Percentiles rank a stretch among this genome's conserved stretches.
Evolutionary conservation across 2,113 vertebrate species (phyloP).

Genomic region (Callithrix jacchus): DNA sequence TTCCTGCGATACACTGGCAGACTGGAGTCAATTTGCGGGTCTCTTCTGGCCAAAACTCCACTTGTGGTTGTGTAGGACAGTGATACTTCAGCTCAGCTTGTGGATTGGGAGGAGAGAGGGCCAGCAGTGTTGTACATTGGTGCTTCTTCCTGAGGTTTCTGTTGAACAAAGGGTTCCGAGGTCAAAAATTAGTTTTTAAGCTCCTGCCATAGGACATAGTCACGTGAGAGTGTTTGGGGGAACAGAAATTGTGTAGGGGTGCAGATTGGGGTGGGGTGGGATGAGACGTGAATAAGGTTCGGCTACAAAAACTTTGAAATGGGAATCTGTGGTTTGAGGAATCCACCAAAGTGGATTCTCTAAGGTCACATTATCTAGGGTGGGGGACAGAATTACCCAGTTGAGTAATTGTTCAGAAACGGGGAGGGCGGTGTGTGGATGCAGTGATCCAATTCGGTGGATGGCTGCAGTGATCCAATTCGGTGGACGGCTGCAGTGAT

Average conservation of each 20-base stretch:
- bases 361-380: constrained; percentile 22
- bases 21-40: not conserved
- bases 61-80: not conserved
- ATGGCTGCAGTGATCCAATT: too few species aligned
- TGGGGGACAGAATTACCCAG: not conserved
- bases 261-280: not conserved
- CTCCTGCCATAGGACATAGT: not conserved
- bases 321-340: not conserved
- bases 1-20: not conserved
- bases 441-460: too few species aligned
- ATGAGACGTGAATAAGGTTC: not conserved
- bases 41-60: not conserved
- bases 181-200: not conserved
- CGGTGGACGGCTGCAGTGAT: too few species aligned
- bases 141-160: constrained; percentile 5
- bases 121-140: not conserved
- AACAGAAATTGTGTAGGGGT: not conserved
- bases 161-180: constrained; percentile 39
- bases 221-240: not conserved
- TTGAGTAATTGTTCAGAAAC: not conserved
- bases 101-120: not conserved
- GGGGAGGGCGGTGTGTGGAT: not conserved
- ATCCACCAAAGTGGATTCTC: not conserved
- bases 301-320: not conserved
- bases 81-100: not conserved